Percentiles rank a stretch among this genome's conserved stretches.
phyloP scores from a whole-genome alignment of 2,113 vertebrate genomes.

The Prionailurus viverrinus region DNA sequence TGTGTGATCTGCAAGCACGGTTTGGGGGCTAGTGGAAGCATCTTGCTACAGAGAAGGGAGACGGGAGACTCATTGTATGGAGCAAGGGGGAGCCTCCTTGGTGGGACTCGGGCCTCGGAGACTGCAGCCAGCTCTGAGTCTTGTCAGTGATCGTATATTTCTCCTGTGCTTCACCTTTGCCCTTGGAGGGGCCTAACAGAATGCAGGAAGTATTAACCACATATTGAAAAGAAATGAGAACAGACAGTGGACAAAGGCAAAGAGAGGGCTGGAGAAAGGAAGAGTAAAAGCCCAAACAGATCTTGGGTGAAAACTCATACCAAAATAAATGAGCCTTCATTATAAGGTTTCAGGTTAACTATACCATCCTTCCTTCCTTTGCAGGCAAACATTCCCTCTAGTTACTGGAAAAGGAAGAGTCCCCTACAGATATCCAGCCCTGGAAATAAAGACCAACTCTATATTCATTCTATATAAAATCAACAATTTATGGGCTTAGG shows the following conservation, averaged over 20 bases:
- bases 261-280: not conserved
- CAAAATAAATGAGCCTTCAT: not conserved
- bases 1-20: not conserved
- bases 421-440: not conserved
- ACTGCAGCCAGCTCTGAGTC: not conserved
- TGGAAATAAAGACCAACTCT: not conserved
- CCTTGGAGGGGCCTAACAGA: not conserved
- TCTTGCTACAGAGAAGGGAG: not conserved
- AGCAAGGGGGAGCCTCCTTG: not conserved
- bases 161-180: not conserved
- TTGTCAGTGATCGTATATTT: not conserved
- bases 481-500: not conserved
- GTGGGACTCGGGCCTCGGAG: not conserved
- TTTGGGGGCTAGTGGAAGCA: not conserved
- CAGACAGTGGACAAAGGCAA: not conserved
- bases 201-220: not conserved
- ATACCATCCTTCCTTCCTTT: not conserved
- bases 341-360: not conserved
- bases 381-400: not conserved
- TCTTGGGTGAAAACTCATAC: not conserved
- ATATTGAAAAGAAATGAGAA: slow-evolving; percentile 25
- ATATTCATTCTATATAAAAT: not conserved
- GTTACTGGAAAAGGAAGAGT: not conserved
- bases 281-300: not conserved
- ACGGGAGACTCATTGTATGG: not conserved